Percentiles rank a stretch among this genome's conserved stretches.
Conservation (phyloP, 2,113 vertebrate genomes). For the Phoenicopterus ruber region DNA sequence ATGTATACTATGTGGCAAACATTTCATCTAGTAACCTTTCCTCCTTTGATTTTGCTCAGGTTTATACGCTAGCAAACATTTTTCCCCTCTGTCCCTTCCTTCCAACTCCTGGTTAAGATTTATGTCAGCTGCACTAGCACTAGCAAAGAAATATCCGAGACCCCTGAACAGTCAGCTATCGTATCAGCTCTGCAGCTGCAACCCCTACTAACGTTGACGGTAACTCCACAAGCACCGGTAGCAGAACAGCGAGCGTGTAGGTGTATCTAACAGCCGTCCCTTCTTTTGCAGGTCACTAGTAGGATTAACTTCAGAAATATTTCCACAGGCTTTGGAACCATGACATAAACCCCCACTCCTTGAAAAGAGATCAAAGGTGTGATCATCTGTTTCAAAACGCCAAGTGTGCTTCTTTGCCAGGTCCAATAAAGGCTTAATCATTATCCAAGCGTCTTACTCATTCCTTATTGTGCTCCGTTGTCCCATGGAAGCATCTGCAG, state of each 20-base stretch:
- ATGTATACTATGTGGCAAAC: background rate
- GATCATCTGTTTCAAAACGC: background rate
- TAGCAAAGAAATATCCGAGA: background rate
- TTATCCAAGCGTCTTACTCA: background rate
- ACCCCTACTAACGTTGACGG: background rate
- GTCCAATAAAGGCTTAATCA: background rate
- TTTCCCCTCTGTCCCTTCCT: background rate
- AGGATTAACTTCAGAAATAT: background rate
- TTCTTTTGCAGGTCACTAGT: background rate
- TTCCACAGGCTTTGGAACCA: background rate
- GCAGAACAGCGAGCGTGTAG: accelerated
- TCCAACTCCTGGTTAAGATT: background rate
- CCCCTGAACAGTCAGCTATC: background rate
- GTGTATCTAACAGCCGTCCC: background rate
- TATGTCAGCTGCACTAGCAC: background rate
- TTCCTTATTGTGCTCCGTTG: background rate
- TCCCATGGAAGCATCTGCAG: background rate
- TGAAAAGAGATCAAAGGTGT: conserved; percentile 10
- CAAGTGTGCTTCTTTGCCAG: background rate
- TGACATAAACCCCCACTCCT: background rate
- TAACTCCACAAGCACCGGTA: background rate
- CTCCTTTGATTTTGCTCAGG: background rate
- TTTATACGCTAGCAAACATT: background rate
- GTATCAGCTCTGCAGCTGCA: background rate
- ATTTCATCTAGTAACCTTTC: background rate